Evolutionary conservation across 2,113 vertebrate species (phyloP).

Genomic region (Trogon melanurus): DNA sequence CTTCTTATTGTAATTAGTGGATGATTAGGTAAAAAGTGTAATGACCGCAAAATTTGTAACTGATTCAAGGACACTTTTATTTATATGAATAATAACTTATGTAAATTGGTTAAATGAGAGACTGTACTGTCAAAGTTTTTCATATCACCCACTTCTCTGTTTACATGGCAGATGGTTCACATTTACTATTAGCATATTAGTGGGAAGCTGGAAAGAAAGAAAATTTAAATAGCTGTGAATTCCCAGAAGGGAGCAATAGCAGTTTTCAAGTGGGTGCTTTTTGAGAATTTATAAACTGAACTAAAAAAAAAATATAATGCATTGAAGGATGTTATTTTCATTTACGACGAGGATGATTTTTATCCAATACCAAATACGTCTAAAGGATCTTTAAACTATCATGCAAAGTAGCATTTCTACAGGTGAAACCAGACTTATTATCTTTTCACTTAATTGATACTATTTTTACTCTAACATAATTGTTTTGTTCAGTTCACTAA

Average conservation of each 20-base stretch:
- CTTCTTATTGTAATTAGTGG: neutral
- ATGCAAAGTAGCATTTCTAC: neutral
- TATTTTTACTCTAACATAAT: neutral
- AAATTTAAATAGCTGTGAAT: neutral
- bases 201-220: neutral
- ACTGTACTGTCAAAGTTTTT: conserved; percentile 16
- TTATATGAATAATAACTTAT: conserved; percentile 22
- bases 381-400: neutral
- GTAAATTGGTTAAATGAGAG: conserved; percentile 41
- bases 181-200: conserved; percentile 44
- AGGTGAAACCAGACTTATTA: neutral
- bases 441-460: neutral
- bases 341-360: neutral
- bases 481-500: neutral
- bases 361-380: neutral
- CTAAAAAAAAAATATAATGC: neutral
- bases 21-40: neutral
- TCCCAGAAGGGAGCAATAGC: neutral
- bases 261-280: neutral
- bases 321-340: neutral
- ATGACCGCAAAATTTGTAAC: neutral
- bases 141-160: conserved; percentile 16
- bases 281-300: neutral
- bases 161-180: conserved; percentile 44
- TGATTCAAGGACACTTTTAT: conserved; percentile 17